Percentiles rank a stretch among this genome's conserved stretches.
Evolutionary conservation across 2,113 vertebrate species (phyloP).

Genomic region (Isurus oxyrinchus): DNA sequence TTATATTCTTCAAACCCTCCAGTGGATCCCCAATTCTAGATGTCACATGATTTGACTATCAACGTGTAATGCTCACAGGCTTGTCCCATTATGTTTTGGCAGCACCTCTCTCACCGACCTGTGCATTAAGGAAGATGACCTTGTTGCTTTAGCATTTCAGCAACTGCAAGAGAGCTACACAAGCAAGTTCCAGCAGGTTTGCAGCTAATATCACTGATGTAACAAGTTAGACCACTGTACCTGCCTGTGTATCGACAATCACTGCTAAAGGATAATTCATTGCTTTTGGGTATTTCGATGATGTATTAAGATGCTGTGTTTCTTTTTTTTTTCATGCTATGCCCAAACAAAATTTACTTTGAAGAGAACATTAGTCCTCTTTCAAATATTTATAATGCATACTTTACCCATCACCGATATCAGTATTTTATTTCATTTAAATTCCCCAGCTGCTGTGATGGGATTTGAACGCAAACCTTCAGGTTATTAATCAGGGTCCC

Average conservation of each 20-base stretch:
- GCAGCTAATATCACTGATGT: neutral
- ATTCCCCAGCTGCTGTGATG: too few species aligned
- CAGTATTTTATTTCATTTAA: too few species aligned
- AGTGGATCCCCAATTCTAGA: neutral
- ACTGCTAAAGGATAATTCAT: neutral
- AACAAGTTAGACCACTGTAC: neutral
- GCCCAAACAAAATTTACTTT: neutral
- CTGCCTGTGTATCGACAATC: neutral
- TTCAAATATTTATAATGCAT: neutral
- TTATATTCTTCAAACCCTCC: neutral
- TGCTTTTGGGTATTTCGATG: neutral
- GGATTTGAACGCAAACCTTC: too few species aligned
- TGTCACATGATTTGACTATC: neutral
- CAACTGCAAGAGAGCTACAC: slow-evolving; percentile 40
- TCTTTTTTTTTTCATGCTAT: neutral
- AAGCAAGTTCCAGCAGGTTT: neutral
- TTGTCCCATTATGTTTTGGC: slow-evolving; percentile 34
- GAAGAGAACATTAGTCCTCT: neutral
- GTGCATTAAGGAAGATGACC: slow-evolving; percentile 42
- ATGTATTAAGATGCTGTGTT: neutral
- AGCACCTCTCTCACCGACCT: slow-evolving; percentile 46
- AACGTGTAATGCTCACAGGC: neutral
- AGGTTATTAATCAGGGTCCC: too few species aligned
- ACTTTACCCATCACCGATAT: neutral
- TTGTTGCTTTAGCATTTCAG: slow-evolving; percentile 46